Evolutionary conservation across 2,797 vertebrate species (phyloP).

Genomic region (Lepilemur septentrionalis): DNA sequence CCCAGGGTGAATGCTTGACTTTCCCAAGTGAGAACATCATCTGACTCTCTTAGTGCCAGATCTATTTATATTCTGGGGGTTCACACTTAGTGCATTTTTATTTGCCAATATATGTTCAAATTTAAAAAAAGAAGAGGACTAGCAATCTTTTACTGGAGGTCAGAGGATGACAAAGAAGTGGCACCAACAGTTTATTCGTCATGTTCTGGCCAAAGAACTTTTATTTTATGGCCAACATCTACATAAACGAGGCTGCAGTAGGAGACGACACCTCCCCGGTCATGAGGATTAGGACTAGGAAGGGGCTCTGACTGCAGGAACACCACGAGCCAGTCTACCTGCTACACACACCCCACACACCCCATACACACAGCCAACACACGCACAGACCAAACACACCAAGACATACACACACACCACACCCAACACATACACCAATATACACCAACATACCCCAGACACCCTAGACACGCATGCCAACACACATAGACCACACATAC

Average conservation of each 20-base stretch:
- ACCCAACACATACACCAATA: no score
- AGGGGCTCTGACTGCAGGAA: background rate
- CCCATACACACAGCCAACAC: background rate
- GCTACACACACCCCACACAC: background rate
- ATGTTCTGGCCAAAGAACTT: background rate
- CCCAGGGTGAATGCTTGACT: background rate
- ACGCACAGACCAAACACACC: background rate
- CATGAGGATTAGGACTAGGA: background rate
- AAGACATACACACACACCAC: background rate
- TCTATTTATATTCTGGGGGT: background rate
- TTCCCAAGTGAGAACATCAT: background rate
- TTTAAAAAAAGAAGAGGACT: background rate
- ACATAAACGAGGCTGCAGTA: background rate
- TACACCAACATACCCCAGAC: no score
- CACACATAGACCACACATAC: fast-evolving
- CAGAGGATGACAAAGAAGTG: background rate
- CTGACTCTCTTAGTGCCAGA: background rate
- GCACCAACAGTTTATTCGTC: background rate
- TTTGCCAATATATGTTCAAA: background rate
- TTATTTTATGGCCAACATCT: background rate
- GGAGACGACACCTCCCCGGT: no score
- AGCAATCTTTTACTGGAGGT: slow-evolving; percentile 7
- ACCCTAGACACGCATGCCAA: background rate
- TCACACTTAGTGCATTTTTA: background rate
- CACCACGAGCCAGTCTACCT: background rate